phyloP scores from a whole-genome alignment of 2,113 vertebrate species.

The Balaeniceps rex region DNA sequence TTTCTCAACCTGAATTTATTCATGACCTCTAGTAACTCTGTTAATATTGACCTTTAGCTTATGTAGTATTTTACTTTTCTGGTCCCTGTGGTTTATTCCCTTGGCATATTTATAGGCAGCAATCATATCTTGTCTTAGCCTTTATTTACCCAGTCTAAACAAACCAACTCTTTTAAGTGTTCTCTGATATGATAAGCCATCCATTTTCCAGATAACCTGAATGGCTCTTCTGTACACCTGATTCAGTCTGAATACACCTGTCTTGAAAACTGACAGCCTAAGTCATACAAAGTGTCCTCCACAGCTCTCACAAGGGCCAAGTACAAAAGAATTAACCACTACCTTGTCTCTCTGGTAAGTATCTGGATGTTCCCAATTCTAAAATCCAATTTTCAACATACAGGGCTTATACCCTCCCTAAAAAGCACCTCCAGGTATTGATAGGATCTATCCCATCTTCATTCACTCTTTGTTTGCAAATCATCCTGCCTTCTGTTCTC shows the following conservation, averaged over 20 bases:
- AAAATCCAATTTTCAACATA: background rate
- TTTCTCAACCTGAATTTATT: background rate
- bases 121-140: background rate
- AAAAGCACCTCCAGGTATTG: background rate
- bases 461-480: background rate
- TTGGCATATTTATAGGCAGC: background rate
- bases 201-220: background rate
- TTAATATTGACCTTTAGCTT: background rate
- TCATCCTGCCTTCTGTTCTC: background rate
- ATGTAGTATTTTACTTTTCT: background rate
- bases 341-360: background rate
- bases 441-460: background rate
- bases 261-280: background rate
- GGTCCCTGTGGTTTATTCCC: background rate
- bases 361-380: background rate
- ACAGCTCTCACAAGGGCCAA: background rate
- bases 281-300: background rate
- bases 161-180: background rate
- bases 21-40: background rate
- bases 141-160: conserved; percentile 17
- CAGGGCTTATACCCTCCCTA: background rate
- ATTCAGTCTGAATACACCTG: background rate
- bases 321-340: background rate
- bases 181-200: background rate
- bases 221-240: background rate